Base-by-base conservation (phyloP, 2,888 invertebrate species). In the Spodoptera littoralis region DNA sequence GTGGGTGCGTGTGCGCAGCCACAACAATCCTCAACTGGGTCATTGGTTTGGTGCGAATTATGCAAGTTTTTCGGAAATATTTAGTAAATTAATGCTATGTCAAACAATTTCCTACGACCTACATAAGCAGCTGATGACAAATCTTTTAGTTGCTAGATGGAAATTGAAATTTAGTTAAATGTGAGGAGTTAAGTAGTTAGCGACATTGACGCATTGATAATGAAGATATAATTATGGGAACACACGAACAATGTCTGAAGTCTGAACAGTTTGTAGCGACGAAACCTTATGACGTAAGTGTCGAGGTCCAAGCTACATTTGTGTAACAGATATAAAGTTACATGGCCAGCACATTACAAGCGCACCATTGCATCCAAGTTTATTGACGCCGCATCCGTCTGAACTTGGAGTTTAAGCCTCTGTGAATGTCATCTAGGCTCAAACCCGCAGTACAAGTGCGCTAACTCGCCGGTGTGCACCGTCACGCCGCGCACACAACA, bases 401-500 rank as follows among this genome's bases (percentile, higher is more conserved):
- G 92, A 92, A 93, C 93, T 93, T 94, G 92, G 79, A 88, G 90
- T 88, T 87, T 88, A 88, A 90, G 91, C 89, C 89, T 87, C 83
- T 85, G 92, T 85, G 93, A 93, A 93, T 93, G 93, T 93, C 93
- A 93, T 90, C 92, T 91, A 92, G 91, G 77, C 90, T 90, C 92
- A 92, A 91, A 92, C 90, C 73, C 89, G 91, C 93, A 93, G 92
- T 93, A 87, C 88, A 84, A 87, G 76, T 88, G 90, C 90, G 88
- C 89, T 91, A 81, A 87, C 85, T 87, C 88, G 87, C 87, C 84
- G 85, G 92, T 85, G 84, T 87, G 90, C 91, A 91, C 91, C 88
- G 79, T 47, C 12, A 69, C 63, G 77, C 77, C 65, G 71, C 76
- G 80, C 81, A 78, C 72, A 71, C 60, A 70, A 70, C 62, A 75